Evolutionary conservation across 2,113 vertebrate species (phyloP).

Genomic region (Indicator indicator): DNA sequence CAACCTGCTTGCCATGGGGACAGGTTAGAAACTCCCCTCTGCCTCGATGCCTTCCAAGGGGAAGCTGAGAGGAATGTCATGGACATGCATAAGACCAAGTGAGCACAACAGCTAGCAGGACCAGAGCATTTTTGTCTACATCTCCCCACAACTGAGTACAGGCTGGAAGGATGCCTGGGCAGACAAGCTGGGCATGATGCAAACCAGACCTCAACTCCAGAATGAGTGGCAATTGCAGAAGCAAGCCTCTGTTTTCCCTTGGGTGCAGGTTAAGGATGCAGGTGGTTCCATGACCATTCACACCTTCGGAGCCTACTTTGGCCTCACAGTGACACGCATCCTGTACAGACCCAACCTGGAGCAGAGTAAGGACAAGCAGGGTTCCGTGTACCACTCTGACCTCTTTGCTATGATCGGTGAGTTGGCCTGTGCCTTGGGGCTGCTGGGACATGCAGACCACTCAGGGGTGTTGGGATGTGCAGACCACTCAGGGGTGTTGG

Average conservation of each 20-base stretch:
- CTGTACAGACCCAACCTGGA: conserved; percentile 89
- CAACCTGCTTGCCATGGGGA: neutral
- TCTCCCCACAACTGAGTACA: neutral
- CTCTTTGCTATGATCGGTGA: conserved; percentile 96
- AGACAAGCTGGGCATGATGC: neutral
- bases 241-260: neutral
- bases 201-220: neutral
- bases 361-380: conserved; percentile 83
- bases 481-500: no score
- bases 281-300: conserved; percentile 98
- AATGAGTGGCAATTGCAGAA: neutral
- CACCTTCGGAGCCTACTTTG: conserved; percentile 93
- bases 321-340: conserved; percentile 88
- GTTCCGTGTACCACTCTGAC: conserved; percentile 88
- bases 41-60: neutral
- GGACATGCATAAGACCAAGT: neutral
- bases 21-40: neutral
- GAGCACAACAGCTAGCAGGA: neutral
- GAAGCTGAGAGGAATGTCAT: neutral
- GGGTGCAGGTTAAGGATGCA: conserved; percentile 86
- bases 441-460: neutral
- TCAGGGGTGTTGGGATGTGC: neutral
- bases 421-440: neutral
- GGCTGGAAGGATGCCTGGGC: neutral
- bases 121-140: neutral